Evolutionary conservation across 2,888 invertebrate species (phyloP).

Genomic region (Saturnia pavonia): DNA sequence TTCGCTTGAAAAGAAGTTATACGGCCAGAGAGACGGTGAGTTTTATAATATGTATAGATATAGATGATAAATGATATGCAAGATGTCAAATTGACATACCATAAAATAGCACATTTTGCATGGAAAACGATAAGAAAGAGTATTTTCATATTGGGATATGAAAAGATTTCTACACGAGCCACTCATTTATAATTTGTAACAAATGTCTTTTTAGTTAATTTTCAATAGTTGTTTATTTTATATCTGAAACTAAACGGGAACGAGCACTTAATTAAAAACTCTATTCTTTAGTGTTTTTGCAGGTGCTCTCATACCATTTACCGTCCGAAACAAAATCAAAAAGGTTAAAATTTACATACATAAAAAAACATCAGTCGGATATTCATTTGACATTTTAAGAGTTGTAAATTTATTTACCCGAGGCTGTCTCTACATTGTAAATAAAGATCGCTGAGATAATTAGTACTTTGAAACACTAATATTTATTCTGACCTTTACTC

Average conservation of each 20-base stretch:
- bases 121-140: no score
- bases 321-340: not conserved
- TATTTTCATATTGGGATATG: no score
- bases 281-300: not conserved
- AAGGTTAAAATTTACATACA: constrained; percentile 6
- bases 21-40: no score
- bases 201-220: no score
- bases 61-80: no score
- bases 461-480: not conserved
- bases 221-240: no score
- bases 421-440: not conserved
- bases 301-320: not conserved
- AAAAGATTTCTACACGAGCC: no score
- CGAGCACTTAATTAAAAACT: not conserved
- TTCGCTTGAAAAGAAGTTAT: no score
- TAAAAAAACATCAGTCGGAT: not conserved
- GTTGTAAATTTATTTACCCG: constrained; percentile 1
- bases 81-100: no score
- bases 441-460: not conserved
- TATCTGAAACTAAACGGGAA: not conserved
- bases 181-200: no score
- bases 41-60: no score
- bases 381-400: constrained; percentile 1
- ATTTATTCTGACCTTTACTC: not conserved
- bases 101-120: no score